Evolutionary conservation across 2,888 invertebrate genomes (phyloP).

Genomic region (Dioctria linearis): DNA sequence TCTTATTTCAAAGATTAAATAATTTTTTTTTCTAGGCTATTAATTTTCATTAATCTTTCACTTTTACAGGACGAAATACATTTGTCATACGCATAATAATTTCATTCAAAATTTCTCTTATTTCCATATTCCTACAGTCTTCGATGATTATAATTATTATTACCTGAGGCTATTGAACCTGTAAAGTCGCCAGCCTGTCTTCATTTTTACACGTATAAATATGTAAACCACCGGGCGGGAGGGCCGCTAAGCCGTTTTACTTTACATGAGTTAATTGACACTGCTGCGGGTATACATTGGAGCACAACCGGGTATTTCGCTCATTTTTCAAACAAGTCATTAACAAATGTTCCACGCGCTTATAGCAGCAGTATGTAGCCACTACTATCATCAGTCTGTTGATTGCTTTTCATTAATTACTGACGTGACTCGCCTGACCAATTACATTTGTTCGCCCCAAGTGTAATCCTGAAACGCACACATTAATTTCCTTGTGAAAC

Average conservation of each 20-base stretch:
- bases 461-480: slow-evolving; percentile 16
- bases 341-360: neutral
- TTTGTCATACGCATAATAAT: too few relatives aligned
- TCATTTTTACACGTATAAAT: neutral
- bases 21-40: too few relatives aligned
- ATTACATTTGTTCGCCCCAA: neutral
- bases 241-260: too few relatives aligned
- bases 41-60: too few relatives aligned
- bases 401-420: slow-evolving; percentile 25
- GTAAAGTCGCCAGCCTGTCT: neutral
- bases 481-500: too few relatives aligned
- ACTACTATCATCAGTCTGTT: slow-evolving; percentile 4
- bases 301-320: neutral
- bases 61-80: too few relatives aligned
- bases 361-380: neutral
- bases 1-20: too few relatives aligned
- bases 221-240: neutral
- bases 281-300: neutral
- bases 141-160: neutral
- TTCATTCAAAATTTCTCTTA: too few relatives aligned
- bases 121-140: too few relatives aligned
- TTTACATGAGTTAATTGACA: slow-evolving; percentile 7
- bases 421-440: neutral
- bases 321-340: slow-evolving; percentile 14
- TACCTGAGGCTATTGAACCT: neutral